These are phyloP conservation scores for Heteropelma amictum DNA, from an alignment of 2,888 invertebrate species.

Conservation along the genomic window DNA sequence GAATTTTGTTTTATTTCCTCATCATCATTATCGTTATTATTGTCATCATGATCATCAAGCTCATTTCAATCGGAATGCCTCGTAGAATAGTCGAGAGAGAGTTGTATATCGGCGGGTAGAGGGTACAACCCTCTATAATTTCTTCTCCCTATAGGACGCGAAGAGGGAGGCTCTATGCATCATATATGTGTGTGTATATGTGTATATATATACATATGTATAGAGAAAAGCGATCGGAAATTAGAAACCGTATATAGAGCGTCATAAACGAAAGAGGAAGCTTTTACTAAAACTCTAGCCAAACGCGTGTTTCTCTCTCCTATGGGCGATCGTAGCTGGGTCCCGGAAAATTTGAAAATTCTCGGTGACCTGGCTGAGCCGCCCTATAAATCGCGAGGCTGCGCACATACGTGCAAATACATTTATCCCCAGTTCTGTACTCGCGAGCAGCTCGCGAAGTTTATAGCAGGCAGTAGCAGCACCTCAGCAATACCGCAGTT, in stretches of 20 bases:
- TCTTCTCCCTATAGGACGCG: constrained; percentile 38
- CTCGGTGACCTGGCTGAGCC: constrained; percentile 44
- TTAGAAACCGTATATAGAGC: constrained; percentile 65
- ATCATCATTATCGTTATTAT: too few species aligned
- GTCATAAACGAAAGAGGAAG: constrained; percentile 25
- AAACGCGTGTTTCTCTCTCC: constrained; percentile 7
- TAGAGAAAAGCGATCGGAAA: constrained; percentile 67
- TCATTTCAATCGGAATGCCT: neutral
- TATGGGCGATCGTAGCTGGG: neutral
- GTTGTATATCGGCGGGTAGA: neutral
- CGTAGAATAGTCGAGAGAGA: neutral
- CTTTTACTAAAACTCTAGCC: constrained; percentile 42
- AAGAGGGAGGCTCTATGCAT: constrained; percentile 32
- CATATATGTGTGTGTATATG: neutral
- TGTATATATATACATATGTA: constrained; percentile 12
- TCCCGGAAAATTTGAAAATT: constrained; percentile 51
- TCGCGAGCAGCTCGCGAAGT: neutral
- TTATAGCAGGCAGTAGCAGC: constrained; percentile 42
- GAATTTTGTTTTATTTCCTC: too few species aligned
- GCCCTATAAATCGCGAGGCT: constrained; percentile 50
- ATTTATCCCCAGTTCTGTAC: constrained; percentile 19
- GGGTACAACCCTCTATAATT: constrained; percentile 1
- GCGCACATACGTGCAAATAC: constrained; percentile 46
- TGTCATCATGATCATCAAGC: too few species aligned
- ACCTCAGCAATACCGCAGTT: constrained; percentile 14